Evolutionary conservation across 2,113 vertebrate species (phyloP).

Genomic region (Xenopus laevis): DNA sequence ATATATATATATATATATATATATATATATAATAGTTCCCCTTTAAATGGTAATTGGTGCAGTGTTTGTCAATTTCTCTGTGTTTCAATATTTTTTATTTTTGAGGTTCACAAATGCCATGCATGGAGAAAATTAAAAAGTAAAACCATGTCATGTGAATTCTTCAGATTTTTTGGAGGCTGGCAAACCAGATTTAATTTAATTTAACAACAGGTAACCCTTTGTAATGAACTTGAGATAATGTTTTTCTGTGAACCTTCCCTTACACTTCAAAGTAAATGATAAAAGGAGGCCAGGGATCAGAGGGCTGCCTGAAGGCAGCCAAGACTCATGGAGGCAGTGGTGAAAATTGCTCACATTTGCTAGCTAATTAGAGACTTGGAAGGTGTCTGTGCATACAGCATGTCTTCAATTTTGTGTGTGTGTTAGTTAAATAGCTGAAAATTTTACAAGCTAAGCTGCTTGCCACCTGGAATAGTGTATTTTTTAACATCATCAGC

Average conservation of each 20-base stretch:
- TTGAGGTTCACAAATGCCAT: neutral
- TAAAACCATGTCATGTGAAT: constrained; percentile 1
- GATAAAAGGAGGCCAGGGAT: constrained; percentile 18
- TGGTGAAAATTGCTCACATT: constrained; percentile 30
- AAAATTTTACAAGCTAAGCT: no score
- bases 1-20: no score
- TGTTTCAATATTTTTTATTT: neutral
- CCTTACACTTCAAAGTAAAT: constrained; percentile 22
- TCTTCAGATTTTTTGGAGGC: neutral
- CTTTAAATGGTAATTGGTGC: no score
- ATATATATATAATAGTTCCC: no score
- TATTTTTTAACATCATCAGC: no score
- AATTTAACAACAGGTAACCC: constrained; percentile 10
- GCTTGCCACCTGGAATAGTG: no score
- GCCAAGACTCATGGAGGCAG: constrained; percentile 3
- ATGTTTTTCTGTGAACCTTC: constrained; percentile 16
- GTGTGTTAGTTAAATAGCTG: no score
- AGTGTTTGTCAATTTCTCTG: neutral
- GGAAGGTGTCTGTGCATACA: constrained; percentile 18
- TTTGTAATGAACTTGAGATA: constrained; percentile 1
- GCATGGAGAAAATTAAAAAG: constrained; percentile 11
- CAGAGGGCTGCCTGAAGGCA: constrained; percentile 20
- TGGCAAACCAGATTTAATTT: neutral
- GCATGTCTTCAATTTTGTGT: constrained; percentile 18
- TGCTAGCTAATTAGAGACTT: constrained; percentile 35